These are phyloP conservation scores for Phasia obesa DNA, from an alignment of 2,888 invertebrate species.

Conservation along the genomic window DNA sequence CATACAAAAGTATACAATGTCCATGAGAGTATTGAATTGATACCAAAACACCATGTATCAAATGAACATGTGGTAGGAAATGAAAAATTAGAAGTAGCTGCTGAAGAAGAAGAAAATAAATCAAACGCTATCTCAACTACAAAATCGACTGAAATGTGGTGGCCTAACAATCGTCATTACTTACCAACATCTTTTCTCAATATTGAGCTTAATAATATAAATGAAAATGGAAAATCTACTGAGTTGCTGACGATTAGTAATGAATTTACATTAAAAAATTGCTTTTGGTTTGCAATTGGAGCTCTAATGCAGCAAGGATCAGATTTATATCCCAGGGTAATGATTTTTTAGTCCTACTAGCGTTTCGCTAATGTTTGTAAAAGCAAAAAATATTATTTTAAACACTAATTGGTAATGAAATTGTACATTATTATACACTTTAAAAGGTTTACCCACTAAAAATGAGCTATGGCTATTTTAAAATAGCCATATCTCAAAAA, in stretches of 20 bases:
- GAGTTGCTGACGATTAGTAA: constrained; percentile 85
- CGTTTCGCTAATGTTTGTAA: neutral
- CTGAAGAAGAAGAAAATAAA: neutral
- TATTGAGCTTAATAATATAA: constrained; percentile 63
- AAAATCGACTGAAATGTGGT: constrained; percentile 58
- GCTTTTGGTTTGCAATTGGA: constrained; percentile 98
- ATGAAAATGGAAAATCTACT: constrained; percentile 71
- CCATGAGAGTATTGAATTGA: constrained; percentile 36
- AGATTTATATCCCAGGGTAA: constrained; percentile 94
- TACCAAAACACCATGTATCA: neutral
- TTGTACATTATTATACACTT: too few species aligned
- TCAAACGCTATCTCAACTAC: neutral
- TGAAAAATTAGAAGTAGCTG: neutral
- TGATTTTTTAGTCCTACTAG: neutral
- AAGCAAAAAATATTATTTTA: neutral
- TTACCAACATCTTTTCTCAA: constrained; percentile 57
- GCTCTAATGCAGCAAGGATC: constrained; percentile 97
- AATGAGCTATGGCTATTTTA: too few species aligned
- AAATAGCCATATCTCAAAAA: too few species aligned
- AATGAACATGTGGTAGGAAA: neutral
- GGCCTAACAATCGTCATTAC: constrained; percentile 46
- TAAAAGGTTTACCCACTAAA: too few species aligned
- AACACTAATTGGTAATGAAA: too few species aligned
- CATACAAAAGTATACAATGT: too few species aligned
- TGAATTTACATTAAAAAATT: constrained; percentile 93